phyloP scores from a whole-genome alignment of 2,888 invertebrate genomes.

The Panzeria rudis region DNA sequence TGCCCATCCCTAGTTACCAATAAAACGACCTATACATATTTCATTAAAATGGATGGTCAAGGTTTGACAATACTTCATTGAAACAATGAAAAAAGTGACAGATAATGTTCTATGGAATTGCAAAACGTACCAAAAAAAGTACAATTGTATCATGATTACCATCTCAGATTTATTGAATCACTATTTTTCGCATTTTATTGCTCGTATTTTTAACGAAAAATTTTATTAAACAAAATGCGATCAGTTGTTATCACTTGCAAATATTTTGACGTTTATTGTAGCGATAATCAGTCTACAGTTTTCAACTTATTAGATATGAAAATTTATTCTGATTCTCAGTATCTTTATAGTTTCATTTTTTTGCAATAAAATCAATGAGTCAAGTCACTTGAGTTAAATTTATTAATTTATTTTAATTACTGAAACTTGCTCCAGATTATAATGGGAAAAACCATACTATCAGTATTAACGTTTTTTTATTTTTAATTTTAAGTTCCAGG shows the following conservation, averaged over 20 bases:
- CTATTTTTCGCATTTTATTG: too few species aligned
- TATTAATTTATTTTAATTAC: not conserved
- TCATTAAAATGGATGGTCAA: too few species aligned
- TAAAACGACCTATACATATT: too few species aligned
- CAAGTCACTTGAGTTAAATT: not conserved
- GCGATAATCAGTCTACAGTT: not conserved
- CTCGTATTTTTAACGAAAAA: not conserved
- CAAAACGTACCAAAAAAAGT: too few species aligned
- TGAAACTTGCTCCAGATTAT: not conserved
- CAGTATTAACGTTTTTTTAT: not conserved
- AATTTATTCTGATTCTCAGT: not conserved
- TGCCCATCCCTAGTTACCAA: too few species aligned
- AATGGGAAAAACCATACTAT: constrained; percentile 45
- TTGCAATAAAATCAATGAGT: constrained; percentile 2
- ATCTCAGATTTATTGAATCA: too few species aligned
- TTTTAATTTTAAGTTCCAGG: not conserved
- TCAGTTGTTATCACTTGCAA: not conserved
- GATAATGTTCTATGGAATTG: too few species aligned
- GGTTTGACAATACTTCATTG: too few species aligned
- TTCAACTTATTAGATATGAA: not conserved
- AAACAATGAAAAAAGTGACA: too few species aligned
- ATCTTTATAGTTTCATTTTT: not conserved
- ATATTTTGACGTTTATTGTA: not conserved
- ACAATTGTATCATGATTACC: not conserved
- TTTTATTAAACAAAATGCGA: not conserved